Evolutionary conservation across 2,888 invertebrate species (phyloP).

Genomic region (Tenthredo amoena): DNA sequence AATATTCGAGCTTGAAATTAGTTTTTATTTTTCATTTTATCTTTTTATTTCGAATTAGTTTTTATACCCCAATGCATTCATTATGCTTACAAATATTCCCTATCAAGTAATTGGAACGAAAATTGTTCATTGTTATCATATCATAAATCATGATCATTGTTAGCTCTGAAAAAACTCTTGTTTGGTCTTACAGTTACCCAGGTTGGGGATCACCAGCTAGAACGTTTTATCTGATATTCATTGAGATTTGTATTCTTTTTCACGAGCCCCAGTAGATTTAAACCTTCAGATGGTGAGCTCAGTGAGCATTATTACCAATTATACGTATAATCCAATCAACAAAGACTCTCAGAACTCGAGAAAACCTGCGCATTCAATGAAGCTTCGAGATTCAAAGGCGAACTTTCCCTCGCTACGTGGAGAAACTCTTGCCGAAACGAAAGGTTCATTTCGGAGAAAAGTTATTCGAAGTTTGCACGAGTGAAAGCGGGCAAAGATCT

Average conservation of each 20-base stretch:
- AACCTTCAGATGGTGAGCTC: not conserved
- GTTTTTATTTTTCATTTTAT: not conserved
- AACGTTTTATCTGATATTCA: conserved; percentile 20
- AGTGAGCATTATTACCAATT: conserved; percentile 43
- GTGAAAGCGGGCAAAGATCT: conserved; percentile 47
- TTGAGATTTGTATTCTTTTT: conserved; percentile 29
- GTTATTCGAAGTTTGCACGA: conserved; percentile 41
- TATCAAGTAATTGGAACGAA: not conserved
- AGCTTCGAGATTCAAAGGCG: conserved; percentile 33
- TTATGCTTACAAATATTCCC: not conserved
- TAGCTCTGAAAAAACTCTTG: not conserved
- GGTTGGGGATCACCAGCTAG: not conserved
- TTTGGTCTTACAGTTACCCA: not conserved
- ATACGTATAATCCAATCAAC: conserved; percentile 43
- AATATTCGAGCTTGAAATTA: not conserved
- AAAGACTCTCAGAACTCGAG: conserved; percentile 27
- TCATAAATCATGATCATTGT: not conserved
- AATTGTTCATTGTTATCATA: not conserved
- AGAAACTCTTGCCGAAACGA: conserved; percentile 40
- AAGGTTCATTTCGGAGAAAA: conserved; percentile 46
- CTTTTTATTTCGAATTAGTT: not conserved
- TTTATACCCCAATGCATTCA: not conserved
- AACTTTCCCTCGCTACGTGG: conserved; percentile 34
- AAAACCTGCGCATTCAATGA: conserved; percentile 41
- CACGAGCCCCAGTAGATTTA: not conserved